Base-by-base conservation (phyloP, 2,888 invertebrate genomes). In the Dasysyrphus tricinctus region DNA sequence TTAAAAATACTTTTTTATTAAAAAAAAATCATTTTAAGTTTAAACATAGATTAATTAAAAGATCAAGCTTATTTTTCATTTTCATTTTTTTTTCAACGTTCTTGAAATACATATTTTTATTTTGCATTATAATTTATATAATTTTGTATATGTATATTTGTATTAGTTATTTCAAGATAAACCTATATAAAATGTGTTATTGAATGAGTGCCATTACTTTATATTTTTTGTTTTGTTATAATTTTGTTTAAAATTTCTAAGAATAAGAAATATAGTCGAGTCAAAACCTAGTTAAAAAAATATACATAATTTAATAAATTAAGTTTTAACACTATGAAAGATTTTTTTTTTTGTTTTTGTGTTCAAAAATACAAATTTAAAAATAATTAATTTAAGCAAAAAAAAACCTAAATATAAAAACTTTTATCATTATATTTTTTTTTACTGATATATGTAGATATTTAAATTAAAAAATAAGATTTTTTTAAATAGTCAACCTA, bases 1-100 rank as follows among this genome's bases (percentile, higher is more conserved):
- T 84, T 57, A 80, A 84, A 84, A 84, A 77, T 84, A 84, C 76
- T 59, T 8, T 42, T 77, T 80, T 73, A 61, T 80, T 80, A 47
- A 61, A 75, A 82, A 74, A 82, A 72, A 73, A 47, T 37, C 4
- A 7, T 57, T 67, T 57, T 67, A 59, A 5, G 59, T 29, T 56
- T 24, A 57, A 80, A 75, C 67, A 47, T 65, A 39, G 59, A 84
- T 76, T 54, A 65, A 7, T 11, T 42, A 12, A 34, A 70, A 65
- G 42, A 70, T 44, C n/a, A 67, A 76, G 54, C 19, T 24, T 12
- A 51, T 61, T 73, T 44, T 39, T 51, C 4, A 54, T 51, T 51
- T 49, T 37, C 47, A 65, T 1, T 7, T 49, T 11, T 16, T 49
- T 51, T 16, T n/a, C 57, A 61, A 39, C 47, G 54, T 37, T 32